phyloP scores from a whole-genome alignment of 2,797 vertebrate species.

The Thripadectes ignobilis region DNA sequence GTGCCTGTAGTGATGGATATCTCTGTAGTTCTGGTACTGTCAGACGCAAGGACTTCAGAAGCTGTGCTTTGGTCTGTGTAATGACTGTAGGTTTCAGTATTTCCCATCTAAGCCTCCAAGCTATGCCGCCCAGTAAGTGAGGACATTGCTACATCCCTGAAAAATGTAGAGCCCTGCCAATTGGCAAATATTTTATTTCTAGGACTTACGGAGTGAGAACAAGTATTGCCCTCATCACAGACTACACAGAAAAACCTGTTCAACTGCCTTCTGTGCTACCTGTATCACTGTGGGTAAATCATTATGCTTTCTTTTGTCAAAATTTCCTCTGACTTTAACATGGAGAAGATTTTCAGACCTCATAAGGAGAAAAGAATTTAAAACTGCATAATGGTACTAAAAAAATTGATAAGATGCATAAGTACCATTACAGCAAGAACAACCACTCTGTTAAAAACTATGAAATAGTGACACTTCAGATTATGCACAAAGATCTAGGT shows the following conservation, averaged over 20 bases:
- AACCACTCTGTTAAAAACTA: not conserved
- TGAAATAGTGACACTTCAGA: not conserved
- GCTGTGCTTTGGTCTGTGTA: not conserved
- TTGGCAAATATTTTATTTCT: not conserved
- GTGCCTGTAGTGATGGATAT: not conserved
- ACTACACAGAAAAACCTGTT: fast-evolving
- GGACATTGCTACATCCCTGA: not conserved
- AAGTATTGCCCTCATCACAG: not conserved
- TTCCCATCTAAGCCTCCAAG: not conserved
- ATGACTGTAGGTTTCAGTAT: not conserved
- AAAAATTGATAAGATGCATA: not conserved
- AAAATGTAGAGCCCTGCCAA: not conserved
- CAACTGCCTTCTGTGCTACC: not conserved
- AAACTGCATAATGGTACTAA: not conserved
- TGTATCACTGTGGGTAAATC: not conserved
- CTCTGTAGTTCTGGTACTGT: not conserved
- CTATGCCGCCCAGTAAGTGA: not conserved
- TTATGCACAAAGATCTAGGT: not conserved
- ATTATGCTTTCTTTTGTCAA: not conserved
- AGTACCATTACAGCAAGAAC: not conserved
- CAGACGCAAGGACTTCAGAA: not conserved
- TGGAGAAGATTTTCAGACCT: not conserved
- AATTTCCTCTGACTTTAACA: not conserved
- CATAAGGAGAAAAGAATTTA: not conserved
- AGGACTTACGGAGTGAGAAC: not conserved